These are phyloP conservation scores for Rhinopomastus cyanomelas DNA, from an alignment of 2,113 vertebrate species.

Conservation along the genomic window DNA sequence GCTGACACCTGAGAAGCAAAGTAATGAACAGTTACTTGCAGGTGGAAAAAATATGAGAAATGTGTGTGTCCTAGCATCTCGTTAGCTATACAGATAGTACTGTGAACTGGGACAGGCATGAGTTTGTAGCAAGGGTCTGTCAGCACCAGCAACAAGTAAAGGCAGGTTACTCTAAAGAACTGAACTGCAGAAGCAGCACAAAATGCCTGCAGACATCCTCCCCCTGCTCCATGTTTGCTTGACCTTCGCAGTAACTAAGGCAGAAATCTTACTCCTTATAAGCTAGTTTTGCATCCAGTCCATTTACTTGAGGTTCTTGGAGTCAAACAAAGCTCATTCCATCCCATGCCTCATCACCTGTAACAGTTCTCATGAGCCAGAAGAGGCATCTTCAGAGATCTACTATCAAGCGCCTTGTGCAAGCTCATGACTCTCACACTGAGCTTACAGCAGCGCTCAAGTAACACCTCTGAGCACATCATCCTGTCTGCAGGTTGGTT, in stretches of 20 bases:
- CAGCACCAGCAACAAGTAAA: neutral
- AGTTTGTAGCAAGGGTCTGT: neutral
- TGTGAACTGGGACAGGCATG: conserved; percentile 27
- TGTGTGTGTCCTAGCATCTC: neutral
- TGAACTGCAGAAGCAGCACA: neutral
- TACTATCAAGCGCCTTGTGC: rapidly evolving
- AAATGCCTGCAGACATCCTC: neutral
- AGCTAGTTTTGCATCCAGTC: neutral
- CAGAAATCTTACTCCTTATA: neutral
- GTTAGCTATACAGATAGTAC: neutral
- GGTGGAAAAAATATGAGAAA: neutral
- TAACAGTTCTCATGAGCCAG: neutral
- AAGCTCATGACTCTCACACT: rapidly evolving
- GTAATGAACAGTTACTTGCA: neutral
- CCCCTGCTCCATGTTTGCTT: neutral
- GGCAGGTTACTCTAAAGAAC: neutral
- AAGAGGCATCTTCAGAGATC: neutral
- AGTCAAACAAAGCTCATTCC: neutral
- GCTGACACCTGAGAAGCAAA: neutral
- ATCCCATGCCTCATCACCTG: rapidly evolving
- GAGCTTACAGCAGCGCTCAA: rapidly evolving
- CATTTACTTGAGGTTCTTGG: neutral
- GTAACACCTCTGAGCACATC: neutral
- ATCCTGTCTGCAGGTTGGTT: neutral
- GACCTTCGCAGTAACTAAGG: neutral